Base-by-base conservation (phyloP, 2,888 invertebrate genomes). In the Congeria kusceri region DNA sequence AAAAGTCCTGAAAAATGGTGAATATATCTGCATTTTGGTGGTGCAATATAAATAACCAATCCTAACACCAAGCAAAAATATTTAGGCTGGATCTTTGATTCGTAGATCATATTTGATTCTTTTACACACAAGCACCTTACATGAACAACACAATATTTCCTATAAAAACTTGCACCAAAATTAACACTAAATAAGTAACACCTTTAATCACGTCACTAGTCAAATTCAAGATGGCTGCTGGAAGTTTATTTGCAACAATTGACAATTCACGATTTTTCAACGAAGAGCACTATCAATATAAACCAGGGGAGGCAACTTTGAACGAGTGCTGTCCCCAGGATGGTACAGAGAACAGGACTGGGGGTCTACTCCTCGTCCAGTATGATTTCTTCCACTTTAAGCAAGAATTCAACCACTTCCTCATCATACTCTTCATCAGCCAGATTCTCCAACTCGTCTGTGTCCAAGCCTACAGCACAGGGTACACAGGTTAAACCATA, bases 321-420 rank as follows among this genome's bases (percentile, higher is more conserved):
- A 29, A n/a, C 62, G 49, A 56, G 39, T 32, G 27, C 25, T 64
- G 58, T 28, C 27, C 27, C 63, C 27, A 58, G 29, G 27, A 25
- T 15, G 7, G 53, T 53, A 20, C n/a, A 1, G 53, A 15, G 2
- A n/a, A 25, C 15, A 56, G 20, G 57, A 29, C 23, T 18, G 44
- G 1, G 27, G 28, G 18, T 39, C 61, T 77, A 86, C 89, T 91
- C 90, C 90, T 91, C 92, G 79, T 92, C 92, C 63, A 93, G 77
- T 57, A 92, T 80, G 91, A 96, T 95, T 95, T 98, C 98, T 95
- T 98, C 98, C 70, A 93, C 92, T 95, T 98, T 98, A 93, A 98
- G 96, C 95, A 99, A 97, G 96, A 98, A 98, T 96, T 99, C 98
- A 92, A 99, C 96, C 92, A 96, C 95, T 95, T 99, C 98, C 93